Base-by-base conservation (phyloP, 2,113 vertebrate genomes). In the Podiceps cristatus region DNA sequence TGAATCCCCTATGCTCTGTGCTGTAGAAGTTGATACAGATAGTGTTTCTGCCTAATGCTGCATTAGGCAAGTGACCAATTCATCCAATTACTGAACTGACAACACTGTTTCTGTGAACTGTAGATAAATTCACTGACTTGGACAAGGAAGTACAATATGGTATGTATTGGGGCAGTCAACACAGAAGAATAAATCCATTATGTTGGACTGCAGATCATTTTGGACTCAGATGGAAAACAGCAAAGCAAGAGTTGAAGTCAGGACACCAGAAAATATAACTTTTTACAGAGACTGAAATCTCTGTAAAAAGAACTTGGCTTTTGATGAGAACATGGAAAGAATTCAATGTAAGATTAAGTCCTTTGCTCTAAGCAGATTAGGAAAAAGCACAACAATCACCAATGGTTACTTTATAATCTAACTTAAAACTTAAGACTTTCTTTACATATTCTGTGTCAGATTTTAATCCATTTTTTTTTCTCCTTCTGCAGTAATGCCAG, bases 231-330 rank as follows among this genome's bases (percentile, higher is more conserved):
- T 64, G 75, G 87, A 95, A 96, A 94, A 95, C 10, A 72, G 90
- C 84, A 95, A 94, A 97, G 84, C 93, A 96, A 87, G 71, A 96
- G 97, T 97, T 97, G 91, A 97, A 97, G 83, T 96, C 92, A 96
- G 97, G 96, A 97, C 96, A 96, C 82, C 53, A 95, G 78, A 74
- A 83, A 80, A 87, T 52, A 96, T 93, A 94, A 83, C 56, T 78
- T 76, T 37, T 37, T 37, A 37, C 80, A 73, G 73, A 95, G 80
- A 82, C 45, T 87, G 16, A 75, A 95, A 66, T 78, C 49, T 87
- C 73, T 85, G 86, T 82, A 75, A 72, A 84, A 96, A 91, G 44
- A 87, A 86, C 66, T 95, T 97, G 95, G 95, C 93, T 87, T 96
- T 87, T 91, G 73, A 79, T 79, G 89, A 96, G 84, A 94, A 93